These are phyloP conservation scores for Pseudoips prasinana DNA, from an alignment of 2,888 invertebrate species.

Conservation along the genomic window DNA sequence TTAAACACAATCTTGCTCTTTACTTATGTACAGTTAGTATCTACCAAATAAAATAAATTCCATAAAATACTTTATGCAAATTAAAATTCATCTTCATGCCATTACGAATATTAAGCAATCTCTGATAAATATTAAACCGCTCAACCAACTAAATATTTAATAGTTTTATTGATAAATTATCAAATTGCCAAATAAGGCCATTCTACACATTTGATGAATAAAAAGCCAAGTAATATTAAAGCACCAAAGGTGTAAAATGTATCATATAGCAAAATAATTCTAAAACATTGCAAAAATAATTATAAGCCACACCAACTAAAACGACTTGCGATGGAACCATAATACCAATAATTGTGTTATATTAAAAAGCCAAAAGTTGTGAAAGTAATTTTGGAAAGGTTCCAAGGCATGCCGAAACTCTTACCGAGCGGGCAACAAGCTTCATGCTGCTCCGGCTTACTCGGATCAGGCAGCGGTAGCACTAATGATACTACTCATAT, in stretches of 20 bases:
- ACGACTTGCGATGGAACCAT: constrained; percentile 57
- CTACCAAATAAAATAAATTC: constrained; percentile 55
- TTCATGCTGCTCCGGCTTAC: constrained; percentile 94
- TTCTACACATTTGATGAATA: constrained; percentile 51
- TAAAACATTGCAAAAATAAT: constrained; percentile 49
- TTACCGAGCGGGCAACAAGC: constrained; percentile 94
- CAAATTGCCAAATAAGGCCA: constrained; percentile 28
- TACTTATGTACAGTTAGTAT: constrained; percentile 54
- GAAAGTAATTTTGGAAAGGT: constrained; percentile 28
- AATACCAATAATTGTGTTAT: constrained; percentile 11
- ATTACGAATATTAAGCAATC: constrained; percentile 40
- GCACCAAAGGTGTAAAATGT: constrained; percentile 52
- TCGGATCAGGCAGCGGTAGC: constrained; percentile 92
- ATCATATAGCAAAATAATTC: constrained; percentile 39
- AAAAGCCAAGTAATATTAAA: constrained; percentile 39
- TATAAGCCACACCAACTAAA: constrained; percentile 66
- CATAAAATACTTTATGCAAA: constrained; percentile 45
- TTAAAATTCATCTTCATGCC: constrained; percentile 68
- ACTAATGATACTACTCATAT: constrained; percentile 85
- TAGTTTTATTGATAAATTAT: constrained; percentile 31
- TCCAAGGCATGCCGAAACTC: constrained; percentile 59
- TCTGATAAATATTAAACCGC: constrained; percentile 20
- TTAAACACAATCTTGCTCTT: constrained; percentile 54
- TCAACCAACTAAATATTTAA: constrained; percentile 26
- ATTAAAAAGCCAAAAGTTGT: constrained; percentile 25